Evolutionary conservation across 2,888 invertebrate genomes (phyloP).

Genomic region (Meteorus colon): DNA sequence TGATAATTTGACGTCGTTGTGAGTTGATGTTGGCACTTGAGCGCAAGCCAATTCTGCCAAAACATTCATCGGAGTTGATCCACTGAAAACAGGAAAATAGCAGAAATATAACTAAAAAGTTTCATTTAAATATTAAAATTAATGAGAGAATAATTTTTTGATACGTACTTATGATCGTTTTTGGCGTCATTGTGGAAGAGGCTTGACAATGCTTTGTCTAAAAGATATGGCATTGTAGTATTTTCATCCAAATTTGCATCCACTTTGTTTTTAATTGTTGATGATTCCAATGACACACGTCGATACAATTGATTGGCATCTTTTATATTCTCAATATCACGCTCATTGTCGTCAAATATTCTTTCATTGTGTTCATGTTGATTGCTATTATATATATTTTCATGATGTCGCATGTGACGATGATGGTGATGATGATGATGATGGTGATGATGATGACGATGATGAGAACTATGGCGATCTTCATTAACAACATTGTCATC

Average conservation of each 20-base stretch:
- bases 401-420: slow-evolving; percentile 41
- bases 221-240: slow-evolving; percentile 41
- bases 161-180: slow-evolving; percentile 69
- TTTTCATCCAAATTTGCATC: slow-evolving; percentile 59
- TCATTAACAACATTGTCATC: slow-evolving; percentile 36
- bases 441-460: slow-evolving; percentile 46
- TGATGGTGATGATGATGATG: slow-evolving; percentile 46
- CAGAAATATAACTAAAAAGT: not conserved
- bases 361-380: slow-evolving; percentile 32
- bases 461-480: slow-evolving; percentile 43
- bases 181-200: slow-evolving; percentile 68
- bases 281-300: slow-evolving; percentile 51
- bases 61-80: slow-evolving; percentile 71
- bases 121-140: not conserved
- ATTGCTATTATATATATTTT: slow-evolving; percentile 40
- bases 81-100: slow-evolving; percentile 57
- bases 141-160: not conserved
- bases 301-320: slow-evolving; percentile 40
- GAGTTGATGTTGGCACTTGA: slow-evolving; percentile 66
- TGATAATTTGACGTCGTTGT: slow-evolving; percentile 39
- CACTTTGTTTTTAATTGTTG: slow-evolving; percentile 60
- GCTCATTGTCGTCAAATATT: not conserved
- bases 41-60: slow-evolving; percentile 71
- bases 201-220: slow-evolving; percentile 68
- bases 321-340: slow-evolving; percentile 24